Evolutionary conservation across 2,888 invertebrate genomes (phyloP).

Genomic region (Athalia rosae): DNA sequence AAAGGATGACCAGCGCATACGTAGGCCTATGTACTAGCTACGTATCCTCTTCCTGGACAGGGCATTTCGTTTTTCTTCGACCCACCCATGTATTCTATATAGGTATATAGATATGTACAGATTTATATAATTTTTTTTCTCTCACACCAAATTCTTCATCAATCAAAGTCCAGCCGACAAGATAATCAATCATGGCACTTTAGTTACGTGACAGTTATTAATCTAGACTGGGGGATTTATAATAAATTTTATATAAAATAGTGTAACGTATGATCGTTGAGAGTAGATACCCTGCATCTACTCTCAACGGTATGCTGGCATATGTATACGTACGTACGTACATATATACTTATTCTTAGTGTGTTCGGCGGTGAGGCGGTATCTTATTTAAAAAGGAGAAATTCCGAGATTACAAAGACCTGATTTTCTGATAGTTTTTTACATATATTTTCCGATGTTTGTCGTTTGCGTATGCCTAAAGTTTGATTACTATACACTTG

Average conservation of each 20-base stretch:
- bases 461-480: background rate
- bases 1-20: too few relatives aligned
- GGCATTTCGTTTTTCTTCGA: background rate
- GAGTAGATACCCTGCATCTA: too few relatives aligned
- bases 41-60: background rate
- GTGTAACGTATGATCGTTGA: too few relatives aligned
- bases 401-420: too few relatives aligned
- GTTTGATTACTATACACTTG: constrained; percentile 55
- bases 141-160: constrained; percentile 42
- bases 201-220: constrained; percentile 46
- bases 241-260: constrained; percentile 15
- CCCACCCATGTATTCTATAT: background rate
- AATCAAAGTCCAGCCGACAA: constrained; percentile 40
- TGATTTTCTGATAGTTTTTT: background rate
- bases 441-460: background rate
- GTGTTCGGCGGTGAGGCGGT: too few relatives aligned
- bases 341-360: background rate
- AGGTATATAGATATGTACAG: background rate
- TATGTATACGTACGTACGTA: too few relatives aligned
- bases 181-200: constrained; percentile 46
- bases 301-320: background rate
- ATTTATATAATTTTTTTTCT: constrained; percentile 19
- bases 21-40: background rate
- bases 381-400: too few relatives aligned
- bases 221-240: constrained; percentile 36